A percentile compares a stretch with the other conserved stretches of the same genome.
phyloP scores from a whole-genome alignment of 64 coral and sea anemone species.

The Pocillopora damicornis region DNA sequence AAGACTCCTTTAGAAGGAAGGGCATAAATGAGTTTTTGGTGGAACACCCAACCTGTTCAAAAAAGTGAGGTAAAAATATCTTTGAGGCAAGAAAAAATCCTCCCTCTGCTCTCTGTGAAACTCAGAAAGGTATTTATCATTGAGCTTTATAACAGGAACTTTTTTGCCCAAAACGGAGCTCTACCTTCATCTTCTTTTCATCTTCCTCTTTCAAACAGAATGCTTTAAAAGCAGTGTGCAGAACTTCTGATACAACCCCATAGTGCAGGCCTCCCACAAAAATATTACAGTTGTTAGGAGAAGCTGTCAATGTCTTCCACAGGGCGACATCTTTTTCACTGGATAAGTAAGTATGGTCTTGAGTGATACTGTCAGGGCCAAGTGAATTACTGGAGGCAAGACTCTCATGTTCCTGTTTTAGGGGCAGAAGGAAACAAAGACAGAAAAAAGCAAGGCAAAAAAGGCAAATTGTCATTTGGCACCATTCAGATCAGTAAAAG shows the following conservation, averaged over 20 bases:
- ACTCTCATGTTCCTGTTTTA: background rate
- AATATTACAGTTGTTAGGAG: constrained; percentile 63
- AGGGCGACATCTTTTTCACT: constrained; percentile 60
- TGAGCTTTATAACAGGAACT: too few relatives aligned
- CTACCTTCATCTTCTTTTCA: constrained; percentile 54
- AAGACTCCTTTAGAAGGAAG: too few relatives aligned
- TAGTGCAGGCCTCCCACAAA: constrained; percentile 70
- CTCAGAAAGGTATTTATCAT: too few relatives aligned
- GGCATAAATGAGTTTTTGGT: too few relatives aligned
- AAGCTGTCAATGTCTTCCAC: constrained; percentile 54
- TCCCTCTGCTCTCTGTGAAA: too few relatives aligned
- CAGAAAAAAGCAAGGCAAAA: background rate
- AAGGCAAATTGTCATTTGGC: background rate
- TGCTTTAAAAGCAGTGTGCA: constrained; percentile 50
- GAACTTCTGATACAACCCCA: constrained; percentile 12
- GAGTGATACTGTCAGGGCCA: background rate
- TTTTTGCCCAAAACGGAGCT: background rate
- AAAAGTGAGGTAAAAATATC: too few relatives aligned
- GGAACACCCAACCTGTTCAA: too few relatives aligned
- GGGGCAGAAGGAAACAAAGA: background rate
- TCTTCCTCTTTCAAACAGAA: constrained; percentile 23
- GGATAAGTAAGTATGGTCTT: constrained; percentile 63
- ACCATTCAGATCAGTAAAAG: background rate
- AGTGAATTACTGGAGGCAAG: background rate
- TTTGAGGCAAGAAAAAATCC: too few relatives aligned